Conservation (phyloP, 2,888 invertebrate species). For the Ceriagrion tenellum region DNA sequence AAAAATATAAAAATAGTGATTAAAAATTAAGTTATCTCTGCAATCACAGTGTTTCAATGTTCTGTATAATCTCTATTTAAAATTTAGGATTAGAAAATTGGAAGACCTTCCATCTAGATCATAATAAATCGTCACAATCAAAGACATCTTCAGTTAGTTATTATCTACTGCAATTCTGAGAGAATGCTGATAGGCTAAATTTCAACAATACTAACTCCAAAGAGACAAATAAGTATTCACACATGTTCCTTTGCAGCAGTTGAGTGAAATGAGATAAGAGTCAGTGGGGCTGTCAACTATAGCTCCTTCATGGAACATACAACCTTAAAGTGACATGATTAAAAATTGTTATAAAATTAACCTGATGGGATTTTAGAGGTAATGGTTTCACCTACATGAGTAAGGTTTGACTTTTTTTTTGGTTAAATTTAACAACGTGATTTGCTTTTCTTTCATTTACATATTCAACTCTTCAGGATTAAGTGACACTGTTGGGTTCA, state of each 20-base stretch:
- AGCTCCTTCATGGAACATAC: not conserved
- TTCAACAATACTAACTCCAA: not conserved
- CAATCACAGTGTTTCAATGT: not conserved
- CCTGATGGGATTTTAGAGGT: not conserved
- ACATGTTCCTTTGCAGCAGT: not conserved
- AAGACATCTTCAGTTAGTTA: slow-evolving; percentile 1
- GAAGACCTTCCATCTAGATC: slow-evolving; percentile 49
- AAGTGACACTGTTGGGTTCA: not conserved
- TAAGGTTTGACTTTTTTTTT: not conserved
- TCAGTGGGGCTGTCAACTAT: not conserved
- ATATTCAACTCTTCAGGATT: not conserved
- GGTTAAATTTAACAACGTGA: not conserved
- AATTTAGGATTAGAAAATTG: slow-evolving; percentile 35
- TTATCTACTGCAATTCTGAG: not conserved
- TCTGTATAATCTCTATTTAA: not conserved
- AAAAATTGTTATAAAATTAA: not conserved
- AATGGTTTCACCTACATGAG: not conserved
- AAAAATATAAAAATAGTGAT: not conserved
- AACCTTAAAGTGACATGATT: not conserved
- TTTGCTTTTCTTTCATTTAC: not conserved
- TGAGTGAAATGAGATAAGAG: not conserved
- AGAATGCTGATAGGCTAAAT: not conserved
- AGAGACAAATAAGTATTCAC: not conserved
- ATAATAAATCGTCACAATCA: slow-evolving; percentile 45
- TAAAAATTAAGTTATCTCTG: slow-evolving; percentile 11